Base-by-base conservation (phyloP, 2,888 invertebrate genomes). In the Philaethria dido region DNA sequence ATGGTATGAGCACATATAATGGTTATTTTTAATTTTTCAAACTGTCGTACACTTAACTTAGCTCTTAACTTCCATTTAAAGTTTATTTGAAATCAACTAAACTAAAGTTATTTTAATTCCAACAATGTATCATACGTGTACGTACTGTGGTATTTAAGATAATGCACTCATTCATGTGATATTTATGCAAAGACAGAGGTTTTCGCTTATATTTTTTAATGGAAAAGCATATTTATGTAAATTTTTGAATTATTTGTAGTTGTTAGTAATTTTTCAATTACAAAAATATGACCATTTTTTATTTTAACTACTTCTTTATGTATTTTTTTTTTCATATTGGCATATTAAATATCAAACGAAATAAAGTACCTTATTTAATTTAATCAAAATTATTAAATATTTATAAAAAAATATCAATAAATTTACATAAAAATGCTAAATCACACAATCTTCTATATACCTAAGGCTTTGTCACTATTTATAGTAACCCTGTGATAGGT, bases 81-180 rank as follows among this genome's bases (percentile, higher is more conserved):
- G 9, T 57, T 39, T 13, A 13, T 60, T 45, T 45, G 29, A 13
- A 52, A 8, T 29, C 20, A 16, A 36, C 13, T 52, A 79, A 79
- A 80, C 77, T 82, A 82, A 9, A 25, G 5, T 42, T 42, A 11
- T 45, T 45, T 13, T 25, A 60, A 29, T 13, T 59, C 6, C 29
- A 25, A 18, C 25, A 44, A 16, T 29, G 16, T 45, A 22, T 45
- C 29, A 60, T 59, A 55, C 18, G 55, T 54, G 54, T 55, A 39
- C 13, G 55, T 29, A 52, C 29, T 22, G 20, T 57, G 22, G 22
- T 42, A n/a, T 22, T 39, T 57, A 76, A 72, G 77, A 81, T 59
- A 79, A 82, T 82, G 87, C 89, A 88, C 88, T 87, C 87, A 88
- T 87, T 84, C 87, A 87, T 89, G 88, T 89, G 89, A 88, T 89